Base-by-base conservation (phyloP, 2,113 vertebrate species). In the Forbesichthys agassizii region DNA sequence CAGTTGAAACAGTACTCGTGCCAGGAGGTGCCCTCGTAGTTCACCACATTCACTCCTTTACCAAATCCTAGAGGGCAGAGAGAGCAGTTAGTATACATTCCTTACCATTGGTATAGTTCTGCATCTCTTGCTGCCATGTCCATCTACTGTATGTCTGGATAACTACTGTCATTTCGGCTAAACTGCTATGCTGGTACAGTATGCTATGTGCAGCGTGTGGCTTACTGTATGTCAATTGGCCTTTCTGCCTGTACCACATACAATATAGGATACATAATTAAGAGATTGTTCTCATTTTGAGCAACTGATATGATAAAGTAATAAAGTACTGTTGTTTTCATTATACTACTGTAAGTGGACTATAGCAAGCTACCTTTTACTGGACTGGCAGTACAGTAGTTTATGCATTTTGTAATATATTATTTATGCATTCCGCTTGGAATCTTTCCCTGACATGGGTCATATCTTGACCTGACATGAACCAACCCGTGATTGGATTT, bases 1-100 rank as follows among this genome's bases (percentile, higher is more conserved):
- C 98, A 99, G 88, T 94, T 96, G 93, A 99, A 99, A 92, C 97
- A 99, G 87, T 97, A 97, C 79, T 97, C 96, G 0, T 98, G 98
- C 96, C 96, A 98, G 80, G 95, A 94, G 76, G 93, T 89, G 77
- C 94, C 96, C 85, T 99, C 96, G 0, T 96, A 96, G 90, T 93
- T 98, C 91, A 99, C 96, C 83, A 99, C 95, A 49, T 94, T 97
- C 86, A 96, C 93, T 68, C 95, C 97, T 93, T 95, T 96, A 83
- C 96, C 97, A 84, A 94, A 94, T 76, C 93, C 93, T 93, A 1
- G 47, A 57, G 66, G 33, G 79, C 11, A 78, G 52, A 9, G 61
- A 1, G 48, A 18, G 46, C 13, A 20, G 33, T 20, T 27, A 49
- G 11, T 16, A 27, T 9, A 62, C 1, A 55, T 11, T 11, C 20